Conservation (phyloP, 2,113 vertebrate species). For the Ctenodactylus gundi region DNA sequence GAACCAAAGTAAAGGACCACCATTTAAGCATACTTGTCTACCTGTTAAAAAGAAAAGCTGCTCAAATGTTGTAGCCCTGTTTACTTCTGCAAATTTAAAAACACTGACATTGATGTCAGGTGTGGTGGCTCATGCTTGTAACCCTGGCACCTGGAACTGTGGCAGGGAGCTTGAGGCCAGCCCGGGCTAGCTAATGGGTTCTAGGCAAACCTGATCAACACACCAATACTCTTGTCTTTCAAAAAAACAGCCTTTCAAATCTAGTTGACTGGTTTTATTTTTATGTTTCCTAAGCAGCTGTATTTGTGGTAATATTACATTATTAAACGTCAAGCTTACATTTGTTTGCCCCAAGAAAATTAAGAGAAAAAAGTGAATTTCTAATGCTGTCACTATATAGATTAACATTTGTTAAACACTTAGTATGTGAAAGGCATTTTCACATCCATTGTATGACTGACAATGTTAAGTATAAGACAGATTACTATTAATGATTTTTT, state of each 20-base stretch:
- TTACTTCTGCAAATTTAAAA: neutral
- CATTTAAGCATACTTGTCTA: neutral
- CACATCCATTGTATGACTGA: neutral
- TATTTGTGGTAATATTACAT: neutral
- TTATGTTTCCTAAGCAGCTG: neutral
- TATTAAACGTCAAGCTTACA: neutral
- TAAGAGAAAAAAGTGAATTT: neutral
- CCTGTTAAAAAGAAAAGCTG: neutral
- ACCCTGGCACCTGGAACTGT: too few species aligned
- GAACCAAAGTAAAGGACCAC: neutral
- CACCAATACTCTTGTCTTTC: neutral
- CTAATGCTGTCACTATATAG: neutral
- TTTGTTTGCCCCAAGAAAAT: neutral
- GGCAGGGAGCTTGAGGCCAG: neutral
- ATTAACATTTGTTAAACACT: neutral
- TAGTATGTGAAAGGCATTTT: constrained; percentile 1
- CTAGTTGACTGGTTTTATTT: constrained; percentile 4
- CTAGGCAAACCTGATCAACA: neutral
- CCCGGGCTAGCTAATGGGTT: neutral
- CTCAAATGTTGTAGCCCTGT: neutral
- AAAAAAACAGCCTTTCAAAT: neutral
- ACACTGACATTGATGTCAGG: neutral
- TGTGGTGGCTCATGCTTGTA: neutral
- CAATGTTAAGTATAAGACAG: neutral
- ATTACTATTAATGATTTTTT: neutral